phyloP scores from a whole-genome alignment of 2,888 invertebrate genomes.

The Caenorhabditis sinica region DNA sequence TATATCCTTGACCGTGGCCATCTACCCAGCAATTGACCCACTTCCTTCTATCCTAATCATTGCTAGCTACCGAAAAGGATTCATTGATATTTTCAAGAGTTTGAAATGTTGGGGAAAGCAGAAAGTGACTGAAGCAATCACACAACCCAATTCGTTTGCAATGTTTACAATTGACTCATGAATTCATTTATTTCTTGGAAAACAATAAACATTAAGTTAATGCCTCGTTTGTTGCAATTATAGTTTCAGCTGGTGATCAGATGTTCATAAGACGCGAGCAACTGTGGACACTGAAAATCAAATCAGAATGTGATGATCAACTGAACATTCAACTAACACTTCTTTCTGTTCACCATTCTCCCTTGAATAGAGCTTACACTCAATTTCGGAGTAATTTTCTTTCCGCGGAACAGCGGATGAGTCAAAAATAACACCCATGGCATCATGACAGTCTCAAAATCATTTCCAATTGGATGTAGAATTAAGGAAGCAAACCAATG shows the following conservation, averaged over 20 bases:
- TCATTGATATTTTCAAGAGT: background rate
- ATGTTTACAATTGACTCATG: slow-evolving; percentile 13
- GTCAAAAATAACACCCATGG: slow-evolving; percentile 53
- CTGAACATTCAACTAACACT: background rate
- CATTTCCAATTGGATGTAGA: slow-evolving; percentile 51
- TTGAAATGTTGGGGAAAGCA: slow-evolving; percentile 12
- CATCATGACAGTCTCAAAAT: slow-evolving; percentile 49
- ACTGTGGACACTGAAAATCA: background rate
- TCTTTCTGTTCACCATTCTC: background rate
- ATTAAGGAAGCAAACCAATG: slow-evolving; percentile 13
- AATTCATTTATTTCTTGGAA: background rate
- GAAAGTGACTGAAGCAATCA: background rate
- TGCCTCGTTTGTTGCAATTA: background rate
- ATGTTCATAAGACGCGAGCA: background rate
- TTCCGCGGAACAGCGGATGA: slow-evolving; percentile 35
- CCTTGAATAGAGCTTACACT: slow-evolving; percentile 2
- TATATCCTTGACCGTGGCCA: slow-evolving; percentile 36
- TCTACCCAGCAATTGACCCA: slow-evolving; percentile 49
- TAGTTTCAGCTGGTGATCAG: background rate
- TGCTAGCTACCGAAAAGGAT: slow-evolving; percentile 38
- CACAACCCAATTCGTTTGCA: background rate
- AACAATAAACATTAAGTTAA: background rate
- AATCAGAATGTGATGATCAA: background rate
- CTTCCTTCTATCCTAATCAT: slow-evolving; percentile 49
- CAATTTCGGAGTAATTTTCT: background rate